A percentile compares a stretch with the other conserved stretches of the same genome.
Conservation (phyloP, 37 sponge, comb jelly and placozoan genomes). For the Crambe crambe region DNA sequence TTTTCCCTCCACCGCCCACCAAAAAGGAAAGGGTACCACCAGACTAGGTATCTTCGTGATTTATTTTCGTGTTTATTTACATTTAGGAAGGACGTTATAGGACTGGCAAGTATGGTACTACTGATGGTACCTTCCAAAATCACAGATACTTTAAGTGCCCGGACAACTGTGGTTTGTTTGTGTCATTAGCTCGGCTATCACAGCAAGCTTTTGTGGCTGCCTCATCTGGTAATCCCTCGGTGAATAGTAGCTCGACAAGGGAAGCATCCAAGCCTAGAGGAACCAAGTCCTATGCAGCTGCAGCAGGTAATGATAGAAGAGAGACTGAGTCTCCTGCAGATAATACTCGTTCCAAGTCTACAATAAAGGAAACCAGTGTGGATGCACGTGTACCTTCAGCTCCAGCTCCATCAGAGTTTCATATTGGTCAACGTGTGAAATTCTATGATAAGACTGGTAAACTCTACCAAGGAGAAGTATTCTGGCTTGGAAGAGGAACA, state of each 20-base stretch:
- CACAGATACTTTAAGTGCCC: slow-evolving; percentile 40
- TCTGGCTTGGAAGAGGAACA: slow-evolving; percentile 38
- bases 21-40: too few relatives aligned
- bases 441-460: slow-evolving; percentile 12
- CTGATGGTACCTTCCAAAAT: slow-evolving; percentile 40
- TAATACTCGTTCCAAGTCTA: slow-evolving; percentile 1
- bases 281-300: background rate
- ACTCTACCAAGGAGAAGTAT: slow-evolving; percentile 30
- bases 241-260: background rate
- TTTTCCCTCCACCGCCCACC: too few relatives aligned
- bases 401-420: background rate
- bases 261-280: background rate
- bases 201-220: too few relatives aligned
- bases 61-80: too few relatives aligned
- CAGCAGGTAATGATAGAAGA: background rate
- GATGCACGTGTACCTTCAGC: background rate
- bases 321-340: background rate
- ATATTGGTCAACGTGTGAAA: slow-evolving; percentile 29
- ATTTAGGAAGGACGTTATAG: slow-evolving; percentile 46
- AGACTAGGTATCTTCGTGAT: too few relatives aligned
- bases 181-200: too few relatives aligned
- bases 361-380: background rate
- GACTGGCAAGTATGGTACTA: slow-evolving; percentile 32
- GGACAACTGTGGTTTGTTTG: slow-evolving; percentile 44
- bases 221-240: too few relatives aligned